phyloP scores from a whole-genome alignment of 2,797 vertebrate species.

The Eidolon dupreanum region DNA sequence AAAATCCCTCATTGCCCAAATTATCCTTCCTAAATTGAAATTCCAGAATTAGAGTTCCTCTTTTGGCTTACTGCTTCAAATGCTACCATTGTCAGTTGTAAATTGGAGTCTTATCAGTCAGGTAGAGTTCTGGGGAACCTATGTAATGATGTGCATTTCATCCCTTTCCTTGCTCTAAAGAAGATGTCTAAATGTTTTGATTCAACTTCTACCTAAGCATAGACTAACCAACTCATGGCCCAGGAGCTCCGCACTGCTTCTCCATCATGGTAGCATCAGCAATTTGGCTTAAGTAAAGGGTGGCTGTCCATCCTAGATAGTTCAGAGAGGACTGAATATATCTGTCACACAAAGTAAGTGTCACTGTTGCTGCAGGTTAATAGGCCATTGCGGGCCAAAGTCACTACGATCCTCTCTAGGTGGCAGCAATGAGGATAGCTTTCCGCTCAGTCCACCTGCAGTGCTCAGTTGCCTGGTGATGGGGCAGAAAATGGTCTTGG shows the following conservation, averaged over 20 bases:
- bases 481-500: background rate
- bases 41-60: background rate
- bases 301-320: background rate
- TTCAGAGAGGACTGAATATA: fast-evolving
- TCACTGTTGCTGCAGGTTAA: background rate
- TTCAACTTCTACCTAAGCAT: background rate
- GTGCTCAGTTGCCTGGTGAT: background rate
- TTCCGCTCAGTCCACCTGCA: background rate
- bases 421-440: background rate
- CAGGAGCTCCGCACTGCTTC: fast-evolving
- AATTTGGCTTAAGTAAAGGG: background rate
- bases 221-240: background rate
- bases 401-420: background rate
- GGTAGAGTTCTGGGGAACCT: fast-evolving
- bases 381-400: fast-evolving
- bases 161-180: background rate
- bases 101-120: fast-evolving
- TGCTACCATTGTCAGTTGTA: fast-evolving
- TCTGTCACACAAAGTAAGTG: no score
- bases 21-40: background rate
- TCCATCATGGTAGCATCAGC: fast-evolving
- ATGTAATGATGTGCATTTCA: fast-evolving
- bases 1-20: background rate
- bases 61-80: background rate
- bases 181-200: background rate